Evolutionary conservation across 2,888 invertebrate genomes (phyloP).

Genomic region (Habrosyne pyritoides): DNA sequence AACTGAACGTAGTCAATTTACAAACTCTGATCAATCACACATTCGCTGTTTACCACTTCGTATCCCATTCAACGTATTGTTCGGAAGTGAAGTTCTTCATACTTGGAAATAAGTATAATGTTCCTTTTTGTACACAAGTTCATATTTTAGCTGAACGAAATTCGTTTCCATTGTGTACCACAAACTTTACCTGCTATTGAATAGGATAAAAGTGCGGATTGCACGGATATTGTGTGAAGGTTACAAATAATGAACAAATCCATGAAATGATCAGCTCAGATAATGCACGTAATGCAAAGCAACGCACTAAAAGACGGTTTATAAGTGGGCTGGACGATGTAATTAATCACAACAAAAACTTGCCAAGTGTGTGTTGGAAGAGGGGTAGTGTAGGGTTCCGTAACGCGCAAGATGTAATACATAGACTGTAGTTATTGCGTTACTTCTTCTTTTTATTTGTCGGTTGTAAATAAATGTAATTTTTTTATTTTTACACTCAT

Average conservation of each 20-base stretch:
- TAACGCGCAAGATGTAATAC: too few species aligned
- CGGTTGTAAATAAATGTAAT: too few species aligned
- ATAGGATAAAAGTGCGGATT: slow-evolving; percentile 68
- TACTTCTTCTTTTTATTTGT: too few species aligned
- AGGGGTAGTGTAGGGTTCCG: too few species aligned
- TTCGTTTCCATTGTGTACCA: slow-evolving; percentile 67
- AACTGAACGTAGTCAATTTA: slow-evolving; percentile 41
- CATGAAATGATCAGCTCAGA: slow-evolving; percentile 48
- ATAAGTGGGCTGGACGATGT: slow-evolving; percentile 67
- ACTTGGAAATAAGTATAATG: slow-evolving; percentile 77
- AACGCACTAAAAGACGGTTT: slow-evolving; percentile 43
- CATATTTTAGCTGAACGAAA: slow-evolving; percentile 80
- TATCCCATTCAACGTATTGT: slow-evolving; percentile 78
- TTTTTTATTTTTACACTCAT: too few species aligned
- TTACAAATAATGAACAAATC: slow-evolving; percentile 64
- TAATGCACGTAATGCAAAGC: slow-evolving; percentile 54
- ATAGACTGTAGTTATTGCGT: too few species aligned
- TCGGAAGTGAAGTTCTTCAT: slow-evolving; percentile 78
- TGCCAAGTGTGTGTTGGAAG: too few species aligned
- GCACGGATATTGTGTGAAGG: slow-evolving; percentile 61
- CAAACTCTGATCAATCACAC: slow-evolving; percentile 56
- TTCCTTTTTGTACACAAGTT: slow-evolving; percentile 76
- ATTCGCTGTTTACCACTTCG: slow-evolving; percentile 81
- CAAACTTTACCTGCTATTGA: slow-evolving; percentile 74
- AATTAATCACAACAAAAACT: slow-evolving; percentile 59